These are phyloP conservation scores for Xiphias gladius DNA, from an alignment of 2,113 vertebrate species.

Conservation along the genomic window DNA sequence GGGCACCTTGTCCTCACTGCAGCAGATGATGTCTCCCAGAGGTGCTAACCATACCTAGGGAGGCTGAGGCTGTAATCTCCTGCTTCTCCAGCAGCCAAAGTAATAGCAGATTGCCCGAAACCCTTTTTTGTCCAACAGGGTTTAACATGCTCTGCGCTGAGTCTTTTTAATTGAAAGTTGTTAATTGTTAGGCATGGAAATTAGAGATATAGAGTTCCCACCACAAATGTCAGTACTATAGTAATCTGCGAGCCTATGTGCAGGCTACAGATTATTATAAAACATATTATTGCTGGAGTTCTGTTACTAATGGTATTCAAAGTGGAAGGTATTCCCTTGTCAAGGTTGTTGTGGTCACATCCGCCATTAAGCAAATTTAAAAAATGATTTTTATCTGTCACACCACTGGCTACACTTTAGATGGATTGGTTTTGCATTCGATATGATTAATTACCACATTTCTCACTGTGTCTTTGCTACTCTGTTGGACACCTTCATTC, in stretches of 20 bases:
- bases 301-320: slow-evolving; percentile 10
- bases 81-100: neutral
- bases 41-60: slow-evolving; percentile 4
- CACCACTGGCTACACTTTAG: slow-evolving; percentile 3
- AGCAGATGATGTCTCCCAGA: slow-evolving; percentile 11
- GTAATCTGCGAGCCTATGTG: neutral
- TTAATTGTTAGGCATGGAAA: neutral
- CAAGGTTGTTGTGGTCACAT: slow-evolving; percentile 35
- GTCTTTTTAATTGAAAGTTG: neutral
- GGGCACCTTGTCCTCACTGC: slow-evolving; percentile 3
- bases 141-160: neutral
- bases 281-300: neutral
- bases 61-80: slow-evolving; percentile 28
- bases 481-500: slow-evolving; percentile 21
- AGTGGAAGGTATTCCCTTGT: neutral
- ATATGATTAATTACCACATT: slow-evolving; percentile 6
- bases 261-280: neutral
- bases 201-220: neutral
- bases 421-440: slow-evolving; percentile 28
- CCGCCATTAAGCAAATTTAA: slow-evolving; percentile 40
- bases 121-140: neutral
- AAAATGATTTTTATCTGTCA: slow-evolving; percentile 12
- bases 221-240: neutral
- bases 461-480: slow-evolving; percentile 1
- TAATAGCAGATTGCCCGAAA: neutral